Conservation (phyloP, 64 coral and sea anemone species). For the Acropora yongei region DNA sequence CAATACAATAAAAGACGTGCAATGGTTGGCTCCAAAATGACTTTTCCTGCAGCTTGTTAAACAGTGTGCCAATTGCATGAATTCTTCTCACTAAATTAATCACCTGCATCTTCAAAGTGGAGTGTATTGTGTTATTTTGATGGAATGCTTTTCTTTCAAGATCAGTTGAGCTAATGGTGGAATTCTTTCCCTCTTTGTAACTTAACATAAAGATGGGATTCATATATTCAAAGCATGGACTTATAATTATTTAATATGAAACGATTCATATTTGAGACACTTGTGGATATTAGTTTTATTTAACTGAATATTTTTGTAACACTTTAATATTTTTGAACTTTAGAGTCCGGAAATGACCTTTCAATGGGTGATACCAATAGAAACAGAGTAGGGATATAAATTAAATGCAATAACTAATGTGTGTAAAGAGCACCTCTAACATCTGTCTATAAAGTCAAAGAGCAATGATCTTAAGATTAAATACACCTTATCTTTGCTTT, state of each 20-base stretch:
- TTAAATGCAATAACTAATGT: not conserved
- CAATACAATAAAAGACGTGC: too few species aligned
- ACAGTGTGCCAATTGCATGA: too few species aligned
- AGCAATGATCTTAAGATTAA: not conserved
- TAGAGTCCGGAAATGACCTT: not conserved
- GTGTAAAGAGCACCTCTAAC: not conserved
- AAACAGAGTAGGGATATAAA: not conserved
- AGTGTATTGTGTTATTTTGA: too few species aligned
- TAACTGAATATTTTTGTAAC: not conserved
- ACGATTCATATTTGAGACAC: not conserved
- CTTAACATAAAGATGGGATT: too few species aligned
- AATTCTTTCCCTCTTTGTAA: too few species aligned
- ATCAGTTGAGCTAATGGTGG: too few species aligned
- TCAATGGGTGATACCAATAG: not conserved
- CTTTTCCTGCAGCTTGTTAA: too few species aligned
- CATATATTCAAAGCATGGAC: too few species aligned
- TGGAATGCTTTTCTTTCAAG: too few species aligned
- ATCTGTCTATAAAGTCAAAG: not conserved
- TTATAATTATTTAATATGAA: not conserved
- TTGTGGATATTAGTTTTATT: not conserved
- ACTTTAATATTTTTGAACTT: not conserved
- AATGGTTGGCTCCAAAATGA: too few species aligned
- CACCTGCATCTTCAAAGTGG: too few species aligned
- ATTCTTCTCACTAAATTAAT: too few species aligned
- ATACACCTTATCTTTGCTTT: not conserved